These are phyloP conservation scores for Cataglyphis altisquamis DNA, from an alignment of 2,888 invertebrate genomes.

Conservation along the genomic window DNA sequence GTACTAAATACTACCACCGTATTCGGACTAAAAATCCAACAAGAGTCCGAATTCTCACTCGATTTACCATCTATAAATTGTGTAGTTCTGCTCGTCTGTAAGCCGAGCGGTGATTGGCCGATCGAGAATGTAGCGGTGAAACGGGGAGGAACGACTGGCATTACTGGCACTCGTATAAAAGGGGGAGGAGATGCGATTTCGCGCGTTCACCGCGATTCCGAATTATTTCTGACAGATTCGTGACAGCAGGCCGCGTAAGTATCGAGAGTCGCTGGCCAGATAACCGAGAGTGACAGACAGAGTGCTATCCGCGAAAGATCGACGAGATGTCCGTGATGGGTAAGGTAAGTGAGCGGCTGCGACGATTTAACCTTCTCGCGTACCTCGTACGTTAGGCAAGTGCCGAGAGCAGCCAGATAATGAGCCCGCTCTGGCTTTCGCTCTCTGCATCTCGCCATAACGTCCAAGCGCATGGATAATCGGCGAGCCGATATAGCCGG, in stretches of 20 bases:
- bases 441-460: neutral
- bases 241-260: constrained; percentile 15
- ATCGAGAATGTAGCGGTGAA: constrained; percentile 66
- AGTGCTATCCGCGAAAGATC: constrained; percentile 63
- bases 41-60: neutral
- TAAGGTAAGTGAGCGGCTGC: constrained; percentile 80
- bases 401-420: neutral
- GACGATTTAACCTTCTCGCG: constrained; percentile 41
- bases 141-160: constrained; percentile 79
- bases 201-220: constrained; percentile 82
- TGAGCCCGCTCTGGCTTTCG: neutral
- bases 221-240: constrained; percentile 73
- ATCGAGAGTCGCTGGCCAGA: constrained; percentile 11
- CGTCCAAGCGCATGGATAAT: neutral
- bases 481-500: no score
- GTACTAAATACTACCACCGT: no score
- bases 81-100: constrained; percentile 74
- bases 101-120: constrained; percentile 74
- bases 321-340: constrained; percentile 85
- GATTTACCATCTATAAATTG: constrained; percentile 36
- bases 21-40: no score
- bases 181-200: constrained; percentile 83
- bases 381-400: neutral
- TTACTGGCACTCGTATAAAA: constrained; percentile 84
- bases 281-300: constrained; percentile 54